Conservation (phyloP, 2,888 invertebrate genomes). For the Leptopilina drosophilae region DNA sequence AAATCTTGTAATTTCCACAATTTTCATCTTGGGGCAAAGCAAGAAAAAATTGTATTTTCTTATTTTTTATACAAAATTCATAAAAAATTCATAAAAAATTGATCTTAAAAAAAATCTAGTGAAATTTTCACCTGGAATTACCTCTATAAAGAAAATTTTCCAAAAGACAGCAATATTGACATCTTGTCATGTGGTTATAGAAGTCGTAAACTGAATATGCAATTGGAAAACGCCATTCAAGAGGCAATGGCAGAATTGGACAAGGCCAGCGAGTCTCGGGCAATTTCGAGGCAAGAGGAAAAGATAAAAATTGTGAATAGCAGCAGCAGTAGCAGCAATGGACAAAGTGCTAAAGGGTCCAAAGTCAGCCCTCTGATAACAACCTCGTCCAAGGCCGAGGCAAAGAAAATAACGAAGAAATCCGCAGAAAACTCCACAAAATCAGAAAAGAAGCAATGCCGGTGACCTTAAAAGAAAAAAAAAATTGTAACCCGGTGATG, state of each 20-base stretch:
- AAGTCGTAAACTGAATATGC: slow-evolving; percentile 94
- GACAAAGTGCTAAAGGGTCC: slow-evolving; percentile 45
- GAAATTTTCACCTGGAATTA: not conserved
- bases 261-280: slow-evolving; percentile 65
- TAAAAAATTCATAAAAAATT: too few species aligned
- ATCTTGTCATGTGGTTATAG: slow-evolving; percentile 78
- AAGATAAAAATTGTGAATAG: slow-evolving; percentile 28
- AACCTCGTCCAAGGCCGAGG: slow-evolving; percentile 54
- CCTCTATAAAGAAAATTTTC: not conserved
- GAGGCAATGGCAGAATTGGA: slow-evolving; percentile 95
- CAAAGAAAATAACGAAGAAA: slow-evolving; percentile 55
- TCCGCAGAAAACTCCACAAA: slow-evolving; percentile 31
- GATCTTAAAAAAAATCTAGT: not conserved
- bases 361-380: slow-evolving; percentile 31
- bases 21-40: too few species aligned
- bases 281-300: slow-evolving; percentile 25
- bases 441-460: slow-evolving; percentile 27
- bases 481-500: slow-evolving; percentile 23
- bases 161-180: not conserved
- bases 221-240: slow-evolving; percentile 94
- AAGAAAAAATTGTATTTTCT: too few species aligned
- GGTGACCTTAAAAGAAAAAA: slow-evolving; percentile 22
- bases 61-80: too few species aligned
- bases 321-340: not conserved
- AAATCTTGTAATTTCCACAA: too few species aligned